phyloP scores from a whole-genome alignment of 2,797 vertebrate genomes.

The Hyperoplus immaculatus region DNA sequence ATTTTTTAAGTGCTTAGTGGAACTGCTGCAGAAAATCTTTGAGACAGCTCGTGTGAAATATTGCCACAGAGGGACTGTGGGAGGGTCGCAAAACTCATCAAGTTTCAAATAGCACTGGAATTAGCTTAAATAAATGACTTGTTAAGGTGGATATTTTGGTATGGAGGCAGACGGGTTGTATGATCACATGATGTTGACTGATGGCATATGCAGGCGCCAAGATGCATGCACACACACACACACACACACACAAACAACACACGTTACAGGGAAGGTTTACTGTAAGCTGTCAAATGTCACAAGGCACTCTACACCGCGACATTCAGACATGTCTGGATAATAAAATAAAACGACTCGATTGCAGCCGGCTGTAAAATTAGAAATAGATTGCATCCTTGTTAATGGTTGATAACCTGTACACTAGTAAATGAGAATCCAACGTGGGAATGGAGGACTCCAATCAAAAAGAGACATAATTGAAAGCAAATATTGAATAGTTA shows the following conservation, averaged over 20 bases:
- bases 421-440: not conserved
- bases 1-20: conserved; percentile 42
- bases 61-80: conserved; percentile 31
- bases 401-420: not conserved
- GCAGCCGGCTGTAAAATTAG: conserved; percentile 40
- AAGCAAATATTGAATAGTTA: not conserved
- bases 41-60: conserved; percentile 56
- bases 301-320: conserved; percentile 49
- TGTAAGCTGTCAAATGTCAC: conserved; percentile 46
- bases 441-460: not conserved
- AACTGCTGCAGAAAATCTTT: conserved; percentile 32
- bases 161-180: conserved; percentile 4
- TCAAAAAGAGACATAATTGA: not conserved
- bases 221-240: not conserved
- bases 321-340: conserved; percentile 37
- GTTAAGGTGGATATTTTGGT: conserved; percentile 53
- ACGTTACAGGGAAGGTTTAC: conserved; percentile 6
- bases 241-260: not conserved
- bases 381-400: conserved; percentile 52
- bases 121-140: conserved; percentile 62
- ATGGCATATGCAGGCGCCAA: conserved; percentile 35
- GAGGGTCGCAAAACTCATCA: conserved; percentile 60
- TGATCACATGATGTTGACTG: conserved; percentile 38
- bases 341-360: conserved; percentile 53
- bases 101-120: conserved; percentile 61